Percentiles rank a stretch among this genome's conserved stretches.
Evolutionary conservation across 2,113 vertebrate genomes (phyloP).

Genomic region (Ctenodactylus gundi): DNA sequence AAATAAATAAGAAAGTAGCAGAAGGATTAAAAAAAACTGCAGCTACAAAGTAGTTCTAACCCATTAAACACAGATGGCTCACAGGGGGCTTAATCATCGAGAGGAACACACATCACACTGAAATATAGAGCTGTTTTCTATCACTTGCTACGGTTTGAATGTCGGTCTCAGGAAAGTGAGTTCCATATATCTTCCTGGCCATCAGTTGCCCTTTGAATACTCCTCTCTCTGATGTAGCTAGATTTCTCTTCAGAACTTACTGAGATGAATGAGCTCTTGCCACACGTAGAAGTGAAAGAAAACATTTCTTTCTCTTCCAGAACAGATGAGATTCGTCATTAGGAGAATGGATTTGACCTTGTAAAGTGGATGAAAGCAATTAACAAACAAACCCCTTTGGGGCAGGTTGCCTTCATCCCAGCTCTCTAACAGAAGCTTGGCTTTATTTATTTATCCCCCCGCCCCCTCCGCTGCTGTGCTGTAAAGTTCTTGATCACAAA

Average conservation of each 20-base stretch:
- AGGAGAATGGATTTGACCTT: slow-evolving; percentile 98
- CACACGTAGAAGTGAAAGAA: slow-evolving; percentile 90
- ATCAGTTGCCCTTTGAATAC: slow-evolving; percentile 89
- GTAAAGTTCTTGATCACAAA: slow-evolving; percentile 69
- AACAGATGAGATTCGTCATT: slow-evolving; percentile 96
- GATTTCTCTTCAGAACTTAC: slow-evolving; percentile 87
- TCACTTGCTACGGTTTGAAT: slow-evolving; percentile 90
- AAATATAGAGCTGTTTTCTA: slow-evolving; percentile 91
- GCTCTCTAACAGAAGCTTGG: slow-evolving; percentile 79
- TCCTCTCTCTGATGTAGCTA: slow-evolving; percentile 87
- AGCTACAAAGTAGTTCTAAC: slow-evolving; percentile 88
- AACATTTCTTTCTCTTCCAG: slow-evolving; percentile 89
- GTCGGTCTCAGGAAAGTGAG: slow-evolving; percentile 89
- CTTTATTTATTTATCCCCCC: slow-evolving; percentile 28
- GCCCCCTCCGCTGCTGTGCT: slow-evolving; percentile 76
- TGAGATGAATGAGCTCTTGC: slow-evolving; percentile 92
- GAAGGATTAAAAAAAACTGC: slow-evolving; percentile 81
- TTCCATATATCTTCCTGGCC: slow-evolving; percentile 91
- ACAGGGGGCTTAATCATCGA: slow-evolving; percentile 86
- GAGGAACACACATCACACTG: slow-evolving; percentile 85
- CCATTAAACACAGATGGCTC: slow-evolving; percentile 89
- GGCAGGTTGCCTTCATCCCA: slow-evolving; percentile 82
- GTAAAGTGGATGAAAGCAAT: slow-evolving; percentile 95
- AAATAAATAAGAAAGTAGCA: slow-evolving; percentile 84
- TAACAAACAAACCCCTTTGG: slow-evolving; percentile 91